Evolutionary conservation across 2,888 invertebrate genomes (phyloP), one percentile per base, ranked within the genome.

Genomic region (Zaprionus bogoriensis): DNA sequence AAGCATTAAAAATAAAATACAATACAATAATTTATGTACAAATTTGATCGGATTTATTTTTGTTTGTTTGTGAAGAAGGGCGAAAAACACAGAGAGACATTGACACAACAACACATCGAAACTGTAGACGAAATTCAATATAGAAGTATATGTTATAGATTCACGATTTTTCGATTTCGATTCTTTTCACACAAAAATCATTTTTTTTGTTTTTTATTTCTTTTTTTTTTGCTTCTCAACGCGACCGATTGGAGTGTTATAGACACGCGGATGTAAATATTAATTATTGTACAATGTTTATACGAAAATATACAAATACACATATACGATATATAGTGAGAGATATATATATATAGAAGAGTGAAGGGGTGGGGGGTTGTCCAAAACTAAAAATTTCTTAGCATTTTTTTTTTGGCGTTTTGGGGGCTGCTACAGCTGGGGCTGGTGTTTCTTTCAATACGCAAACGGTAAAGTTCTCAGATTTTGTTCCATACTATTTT

Each of bases 1-100:
- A 83, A 54, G 66, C 72, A 77, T 83, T 84, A 77, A 80, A 77
- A 83, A 85, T 73, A 85, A 82, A 82, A 86, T 82, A 82, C 83
- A 82, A 86, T 82, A 82, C 83, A 83, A 83, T 86, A 86, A 86
- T 83, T 86, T 83, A 83, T 83, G 67, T 83, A 83, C 84, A 83
- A 74, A 76, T 84, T 84, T 74, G 23, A 46, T 75, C 82, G 79
- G 85, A 80, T 85, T 82, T 85, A 82, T 82, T 75, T 69, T 73
- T 74, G 62, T 85, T 82, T 85, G 78, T 82, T 75, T 69, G 75
- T 74, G 62, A 60, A 62, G 45, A 48, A 50, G 55, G 46, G 55
- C 55, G 73, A 63, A 69, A 61, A 63, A 51, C 59, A 74, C 75
- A 44, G 22, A 44, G 17, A 10, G 10, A 27, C 14, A 44, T 39